Evolutionary conservation across 2,113 vertebrate genomes (phyloP), one percentile per base, ranked within the genome.

Genomic region (Poeciliopsis occidentalis): DNA sequence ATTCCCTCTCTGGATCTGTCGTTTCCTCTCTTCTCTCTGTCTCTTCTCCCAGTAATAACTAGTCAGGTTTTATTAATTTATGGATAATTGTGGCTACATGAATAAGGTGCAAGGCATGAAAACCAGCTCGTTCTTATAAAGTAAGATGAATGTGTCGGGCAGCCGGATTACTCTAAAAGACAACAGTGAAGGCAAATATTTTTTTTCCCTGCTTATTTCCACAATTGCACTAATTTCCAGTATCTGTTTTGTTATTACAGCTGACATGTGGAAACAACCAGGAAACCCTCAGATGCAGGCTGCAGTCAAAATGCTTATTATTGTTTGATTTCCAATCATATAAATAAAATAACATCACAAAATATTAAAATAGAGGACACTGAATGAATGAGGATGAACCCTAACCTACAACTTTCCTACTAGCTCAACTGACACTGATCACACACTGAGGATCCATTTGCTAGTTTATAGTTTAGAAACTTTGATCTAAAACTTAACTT

Each of bases 31-130:
- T 95, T 72, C 96, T 95, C 95, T 94, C 95, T 73, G 79, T 80
- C 86, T 82, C 90, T 88, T 95, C 95, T 96, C 95, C 94, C 89
- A 93, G 92, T 96, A 97, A 98, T 98, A 98, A 97, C 94, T 95
- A 94, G 93, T 94, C 95, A 95, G 95, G 95, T 94, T 93, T 92
- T 93, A 94, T 93, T 92, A 93, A 94, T 94, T 93, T 93, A 94
- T 93, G 87, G 88, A 90, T 93, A 93, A 94, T 94, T 91, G 91
- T 87, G 81, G 88, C 84, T 90, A 86, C 87, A 89, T 86, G 89
- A 92, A 90, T 88, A 91, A 91, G 88, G 85, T 92, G 87, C 80
- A 76, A 89, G 73, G 79, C 76, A 84, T 84, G 77, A 90, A 34
- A 89, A 81, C 76, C 82, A 66, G 71, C 80, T 89, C 73, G 73